These are phyloP conservation scores for Romanogobio albipinnatus DNA, from an alignment of 2,113 vertebrate genomes.

Conservation along the genomic window DNA sequence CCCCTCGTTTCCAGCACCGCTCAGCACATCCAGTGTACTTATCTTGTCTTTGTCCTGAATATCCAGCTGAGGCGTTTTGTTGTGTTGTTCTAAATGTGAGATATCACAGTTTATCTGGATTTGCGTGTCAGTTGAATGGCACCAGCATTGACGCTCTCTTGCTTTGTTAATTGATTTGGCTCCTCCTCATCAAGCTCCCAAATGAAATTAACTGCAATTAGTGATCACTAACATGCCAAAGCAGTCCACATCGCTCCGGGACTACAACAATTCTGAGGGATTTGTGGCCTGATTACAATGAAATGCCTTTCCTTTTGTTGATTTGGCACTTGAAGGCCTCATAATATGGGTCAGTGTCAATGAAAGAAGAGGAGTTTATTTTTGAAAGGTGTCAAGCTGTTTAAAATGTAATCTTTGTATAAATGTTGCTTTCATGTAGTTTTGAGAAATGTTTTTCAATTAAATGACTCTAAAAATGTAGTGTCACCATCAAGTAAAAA, in stretches of 20 bases:
- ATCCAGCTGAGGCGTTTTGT: neutral
- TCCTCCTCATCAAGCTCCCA: constrained; percentile 33
- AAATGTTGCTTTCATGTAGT: neutral
- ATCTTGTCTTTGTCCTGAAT: neutral
- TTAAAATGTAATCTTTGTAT: neutral
- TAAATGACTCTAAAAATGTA: neutral
- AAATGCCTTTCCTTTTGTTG: constrained; percentile 3
- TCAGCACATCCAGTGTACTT: neutral
- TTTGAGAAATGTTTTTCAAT: neutral
- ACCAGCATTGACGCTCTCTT: neutral
- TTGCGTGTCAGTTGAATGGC: neutral
- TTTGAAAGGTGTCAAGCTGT: neutral
- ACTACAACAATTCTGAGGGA: neutral
- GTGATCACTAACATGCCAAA: neutral
- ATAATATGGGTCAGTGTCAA: neutral
- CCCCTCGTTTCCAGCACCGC: neutral
- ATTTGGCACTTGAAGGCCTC: neutral
- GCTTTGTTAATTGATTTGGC: constrained; percentile 38
- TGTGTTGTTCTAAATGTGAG: neutral
- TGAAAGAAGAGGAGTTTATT: neutral
- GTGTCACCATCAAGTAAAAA: neutral
- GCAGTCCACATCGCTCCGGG: neutral
- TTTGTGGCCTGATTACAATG: neutral
- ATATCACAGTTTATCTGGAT: neutral
- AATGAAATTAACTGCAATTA: constrained; percentile 9